Evolutionary conservation across 2,888 invertebrate genomes (phyloP).

Genomic region (Pasiphila rectangulata): DNA sequence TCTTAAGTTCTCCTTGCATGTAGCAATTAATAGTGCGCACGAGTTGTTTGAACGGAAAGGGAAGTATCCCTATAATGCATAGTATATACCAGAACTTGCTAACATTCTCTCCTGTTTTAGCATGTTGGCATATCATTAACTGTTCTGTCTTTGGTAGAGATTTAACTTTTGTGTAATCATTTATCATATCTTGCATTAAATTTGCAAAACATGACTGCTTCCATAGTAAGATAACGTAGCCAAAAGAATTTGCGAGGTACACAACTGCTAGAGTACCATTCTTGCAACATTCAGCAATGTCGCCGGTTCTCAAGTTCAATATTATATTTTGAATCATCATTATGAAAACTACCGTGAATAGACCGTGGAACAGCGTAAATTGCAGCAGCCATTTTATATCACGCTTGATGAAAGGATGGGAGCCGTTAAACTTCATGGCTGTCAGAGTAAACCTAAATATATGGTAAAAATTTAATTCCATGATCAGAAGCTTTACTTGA

Average conservation of each 20-base stretch:
- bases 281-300: conserved; percentile 34
- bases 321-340: conserved; percentile 30
- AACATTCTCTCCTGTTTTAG: conserved; percentile 35
- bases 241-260: conserved; percentile 16
- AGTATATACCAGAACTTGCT: conserved; percentile 42
- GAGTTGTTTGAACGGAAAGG: conserved; percentile 36
- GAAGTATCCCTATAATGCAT: rapidly evolving
- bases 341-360: conserved; percentile 9
- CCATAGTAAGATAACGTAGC: conserved; percentile 32
- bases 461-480: conserved; percentile 37
- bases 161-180: conserved; percentile 38
- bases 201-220: conserved; percentile 33
- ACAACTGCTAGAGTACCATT: conserved; percentile 28
- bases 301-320: conserved; percentile 23
- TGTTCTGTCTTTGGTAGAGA: conserved; percentile 33
- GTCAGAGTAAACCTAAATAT: conserved; percentile 22
- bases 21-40: conserved; percentile 15
- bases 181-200: conserved; percentile 41
- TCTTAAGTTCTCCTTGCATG: conserved; percentile 31
- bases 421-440: conserved; percentile 26
- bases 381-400: conserved; percentile 32
- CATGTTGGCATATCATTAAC: conserved; percentile 35
- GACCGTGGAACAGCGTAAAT: conserved; percentile 16
- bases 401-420: conserved; percentile 30
- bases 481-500: too few relatives aligned